A percentile compares a stretch with the other conserved stretches of the same genome.
phyloP scores from a whole-genome alignment of 1,140 invertebrate species.

The Drosophila pandora region DNA sequence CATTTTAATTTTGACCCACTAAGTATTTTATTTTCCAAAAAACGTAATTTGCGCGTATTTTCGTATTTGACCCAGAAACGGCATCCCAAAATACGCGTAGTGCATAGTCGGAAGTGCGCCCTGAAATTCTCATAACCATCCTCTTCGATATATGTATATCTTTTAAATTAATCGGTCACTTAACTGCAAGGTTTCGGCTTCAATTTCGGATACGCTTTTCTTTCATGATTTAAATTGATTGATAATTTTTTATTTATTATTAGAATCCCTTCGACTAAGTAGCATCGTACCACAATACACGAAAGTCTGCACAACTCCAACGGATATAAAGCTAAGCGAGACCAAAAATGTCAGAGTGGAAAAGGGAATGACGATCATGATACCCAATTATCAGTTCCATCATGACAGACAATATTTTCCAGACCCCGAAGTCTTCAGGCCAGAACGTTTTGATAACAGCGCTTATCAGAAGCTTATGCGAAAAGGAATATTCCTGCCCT shows the following conservation, averaged over 20 bases:
- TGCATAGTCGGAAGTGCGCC: too few species aligned
- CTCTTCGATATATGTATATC: too few species aligned
- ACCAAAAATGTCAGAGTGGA: slow-evolving; percentile 44
- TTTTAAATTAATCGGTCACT: too few species aligned
- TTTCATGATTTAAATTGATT: background rate
- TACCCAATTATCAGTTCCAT: slow-evolving; percentile 86
- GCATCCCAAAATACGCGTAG: too few species aligned
- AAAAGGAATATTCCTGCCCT: slow-evolving; percentile 66
- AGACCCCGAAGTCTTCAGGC: slow-evolving; percentile 89
- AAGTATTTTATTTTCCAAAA: too few species aligned
- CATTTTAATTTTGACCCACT: too few species aligned
- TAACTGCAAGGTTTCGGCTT: too few species aligned
- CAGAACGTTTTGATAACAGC: slow-evolving; percentile 86
- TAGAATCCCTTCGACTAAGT: slow-evolving; percentile 73
- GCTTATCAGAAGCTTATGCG: slow-evolving; percentile 52
- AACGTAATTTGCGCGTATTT: too few species aligned
- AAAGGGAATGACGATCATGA: slow-evolving; percentile 85
- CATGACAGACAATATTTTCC: slow-evolving; percentile 88
- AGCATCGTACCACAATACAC: slow-evolving; percentile 73
- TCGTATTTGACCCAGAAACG: too few species aligned
- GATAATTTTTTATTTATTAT: background rate
- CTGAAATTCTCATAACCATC: too few species aligned
- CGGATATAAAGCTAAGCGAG: slow-evolving; percentile 47
- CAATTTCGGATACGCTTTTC: background rate
- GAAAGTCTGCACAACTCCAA: slow-evolving; percentile 66